A percentile compares a stretch with the other conserved stretches of the same genome.
phyloP scores from a whole-genome alignment of 2,888 invertebrate genomes.

The Diploptera punctata region DNA sequence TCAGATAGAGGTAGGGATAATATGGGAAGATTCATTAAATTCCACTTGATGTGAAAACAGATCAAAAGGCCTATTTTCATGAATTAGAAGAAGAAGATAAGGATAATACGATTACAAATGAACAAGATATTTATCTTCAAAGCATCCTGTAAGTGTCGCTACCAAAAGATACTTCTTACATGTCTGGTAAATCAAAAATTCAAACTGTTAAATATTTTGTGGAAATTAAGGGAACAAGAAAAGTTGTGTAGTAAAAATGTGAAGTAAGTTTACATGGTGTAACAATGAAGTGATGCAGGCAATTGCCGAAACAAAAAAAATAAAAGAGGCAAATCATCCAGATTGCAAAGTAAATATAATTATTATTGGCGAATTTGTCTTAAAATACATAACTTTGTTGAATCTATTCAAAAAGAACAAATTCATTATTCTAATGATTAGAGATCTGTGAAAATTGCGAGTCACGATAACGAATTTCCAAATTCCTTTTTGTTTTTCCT shows the following conservation, averaged over 20 bases:
- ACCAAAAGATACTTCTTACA: background rate
- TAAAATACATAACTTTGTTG: background rate
- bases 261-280: background rate
- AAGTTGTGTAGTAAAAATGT: background rate
- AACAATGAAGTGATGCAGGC: background rate
- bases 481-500: no score
- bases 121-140: background rate
- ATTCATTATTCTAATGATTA: no score
- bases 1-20: no score
- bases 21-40: no score
- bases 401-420: no score
- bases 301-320: background rate
- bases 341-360: background rate
- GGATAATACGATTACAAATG: background rate
- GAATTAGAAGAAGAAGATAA: no score
- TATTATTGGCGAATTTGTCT: background rate
- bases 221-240: background rate
- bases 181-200: background rate
- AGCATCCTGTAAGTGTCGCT: background rate
- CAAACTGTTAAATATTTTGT: background rate
- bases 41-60: no score
- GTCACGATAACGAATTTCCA: no score
- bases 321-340: background rate
- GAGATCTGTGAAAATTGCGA: no score
- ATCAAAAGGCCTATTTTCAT: no score